Base-by-base conservation (phyloP, 2,797 vertebrate species). In the Poliocrania exsul region DNA sequence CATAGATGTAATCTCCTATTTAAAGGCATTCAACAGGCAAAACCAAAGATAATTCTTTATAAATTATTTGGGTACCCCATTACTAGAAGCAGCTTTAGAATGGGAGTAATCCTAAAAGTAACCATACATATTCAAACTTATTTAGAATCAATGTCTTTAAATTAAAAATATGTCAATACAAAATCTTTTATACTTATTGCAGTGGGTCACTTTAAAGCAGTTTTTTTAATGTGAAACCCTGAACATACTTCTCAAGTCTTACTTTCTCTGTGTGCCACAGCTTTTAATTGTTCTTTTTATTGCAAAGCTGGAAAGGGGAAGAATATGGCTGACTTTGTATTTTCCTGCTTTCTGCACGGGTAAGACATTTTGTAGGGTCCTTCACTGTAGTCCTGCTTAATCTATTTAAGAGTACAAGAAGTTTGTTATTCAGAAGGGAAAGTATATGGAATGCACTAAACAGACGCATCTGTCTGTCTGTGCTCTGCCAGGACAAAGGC, bases 1-100 rank as follows among this genome's bases (percentile, higher is more conserved):
- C 73, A 90, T 38, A 95, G 86, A 70, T 71, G 53, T 72, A 95
- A 97, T 91, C 56, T 95, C 69, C 47, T 73, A 69, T 90, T 91
- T 93, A 71, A 44, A 42, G 38, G 79, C 75, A 95, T 83, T 79
- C 92, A 66, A 96, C 42, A 94, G 46, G 73, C 82, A 77, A 67
- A 44, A 82, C 69, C 21, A 11, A 71, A 90, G 40, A 62, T 31
- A 94, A 95, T 69, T 95, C 85, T 75, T 70, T 31, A 66, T 67
- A 94, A 92, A 96, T 93, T 86, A 86, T 54, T 26, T 64, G 53
- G 25, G 72, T 77, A 94, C 31, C 60, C 50, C 74, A 74, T 77
- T 94, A 37, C 67, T 84, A 74, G 50, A 93, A 91, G 73, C 28
- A 86, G 69, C 57, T 37, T 81, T 84, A 81, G 23, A 16, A 80